phyloP scores from a whole-genome alignment of 2,888 invertebrate species.

The Amiota mariae region DNA sequence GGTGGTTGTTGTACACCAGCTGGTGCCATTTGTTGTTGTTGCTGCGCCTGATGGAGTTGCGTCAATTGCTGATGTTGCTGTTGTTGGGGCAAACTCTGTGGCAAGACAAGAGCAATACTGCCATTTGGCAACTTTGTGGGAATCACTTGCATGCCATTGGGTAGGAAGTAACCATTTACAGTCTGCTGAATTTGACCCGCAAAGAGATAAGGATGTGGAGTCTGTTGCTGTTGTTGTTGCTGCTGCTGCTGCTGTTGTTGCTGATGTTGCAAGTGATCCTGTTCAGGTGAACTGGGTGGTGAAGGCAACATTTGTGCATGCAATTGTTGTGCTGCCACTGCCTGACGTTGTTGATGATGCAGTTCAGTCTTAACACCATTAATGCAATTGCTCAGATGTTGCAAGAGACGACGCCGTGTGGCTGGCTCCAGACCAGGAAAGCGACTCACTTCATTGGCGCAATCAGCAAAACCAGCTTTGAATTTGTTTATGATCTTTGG shows the following conservation, averaged over 20 bases:
- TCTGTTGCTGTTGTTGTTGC: slow-evolving; percentile 49
- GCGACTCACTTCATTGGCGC: slow-evolving; percentile 86
- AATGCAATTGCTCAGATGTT: slow-evolving; percentile 84
- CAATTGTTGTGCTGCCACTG: slow-evolving; percentile 66
- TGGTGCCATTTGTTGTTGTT: slow-evolving; percentile 70
- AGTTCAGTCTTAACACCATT: slow-evolving; percentile 73
- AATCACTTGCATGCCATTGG: slow-evolving; percentile 84
- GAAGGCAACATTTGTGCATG: slow-evolving; percentile 78
- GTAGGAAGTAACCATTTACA: slow-evolving; percentile 77
- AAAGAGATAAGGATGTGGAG: slow-evolving; percentile 52
- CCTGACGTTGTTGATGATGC: slow-evolving; percentile 64
- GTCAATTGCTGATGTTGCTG: slow-evolving; percentile 72
- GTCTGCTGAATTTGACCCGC: slow-evolving; percentile 70
- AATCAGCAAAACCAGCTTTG: slow-evolving; percentile 90
- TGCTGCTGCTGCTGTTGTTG: slow-evolving; percentile 49
- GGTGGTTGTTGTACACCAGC: slow-evolving; percentile 74
- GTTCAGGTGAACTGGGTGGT: slow-evolving; percentile 72
- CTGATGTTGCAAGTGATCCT: slow-evolving; percentile 61
- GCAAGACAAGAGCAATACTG: slow-evolving; percentile 86
- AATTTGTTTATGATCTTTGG: slow-evolving; percentile 89
- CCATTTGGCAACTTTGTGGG: slow-evolving; percentile 88
- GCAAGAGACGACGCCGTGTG: slow-evolving; percentile 82
- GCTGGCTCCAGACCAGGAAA: slow-evolving; percentile 84
- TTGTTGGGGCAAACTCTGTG: slow-evolving; percentile 78
- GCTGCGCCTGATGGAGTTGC: slow-evolving; percentile 79